Evolutionary conservation across 2,113 vertebrate genomes (phyloP).

Genomic region (Clarias macrocephalus): DNA sequence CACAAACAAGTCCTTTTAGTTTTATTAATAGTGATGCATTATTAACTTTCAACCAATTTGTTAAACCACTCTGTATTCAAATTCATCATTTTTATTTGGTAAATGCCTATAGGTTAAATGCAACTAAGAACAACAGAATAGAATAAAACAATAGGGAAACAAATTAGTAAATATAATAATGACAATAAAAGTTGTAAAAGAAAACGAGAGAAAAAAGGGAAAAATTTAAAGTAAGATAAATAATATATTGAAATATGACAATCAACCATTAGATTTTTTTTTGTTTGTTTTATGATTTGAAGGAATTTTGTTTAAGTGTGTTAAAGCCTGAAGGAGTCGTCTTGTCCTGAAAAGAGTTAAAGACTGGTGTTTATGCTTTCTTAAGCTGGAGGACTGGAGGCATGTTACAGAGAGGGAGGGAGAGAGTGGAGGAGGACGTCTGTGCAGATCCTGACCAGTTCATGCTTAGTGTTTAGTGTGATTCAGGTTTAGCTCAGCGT

Average conservation of each 20-base stretch:
- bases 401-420: slow-evolving; percentile 29
- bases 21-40: neutral
- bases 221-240: neutral
- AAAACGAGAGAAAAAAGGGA: neutral
- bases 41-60: neutral
- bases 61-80: neutral
- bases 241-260: neutral
- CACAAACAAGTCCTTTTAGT: neutral
- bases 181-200: neutral
- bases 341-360: neutral
- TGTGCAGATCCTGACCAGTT: slow-evolving; percentile 58
- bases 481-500: slow-evolving; percentile 69
- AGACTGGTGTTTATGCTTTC: neutral
- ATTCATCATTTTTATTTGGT: neutral
- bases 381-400: slow-evolving; percentile 1
- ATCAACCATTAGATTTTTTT: neutral
- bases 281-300: too few relatives aligned
- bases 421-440: slow-evolving; percentile 57
- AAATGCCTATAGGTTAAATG: neutral
- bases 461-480: slow-evolving; percentile 53
- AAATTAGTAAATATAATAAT: neutral
- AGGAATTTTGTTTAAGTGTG: neutral
- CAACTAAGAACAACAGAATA: neutral
- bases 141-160: neutral
- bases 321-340: neutral